A percentile compares a stretch with the other conserved stretches of the same genome.
phyloP scores from a whole-genome alignment of 1,140 invertebrate species.

The Subanguina moxae region DNA sequence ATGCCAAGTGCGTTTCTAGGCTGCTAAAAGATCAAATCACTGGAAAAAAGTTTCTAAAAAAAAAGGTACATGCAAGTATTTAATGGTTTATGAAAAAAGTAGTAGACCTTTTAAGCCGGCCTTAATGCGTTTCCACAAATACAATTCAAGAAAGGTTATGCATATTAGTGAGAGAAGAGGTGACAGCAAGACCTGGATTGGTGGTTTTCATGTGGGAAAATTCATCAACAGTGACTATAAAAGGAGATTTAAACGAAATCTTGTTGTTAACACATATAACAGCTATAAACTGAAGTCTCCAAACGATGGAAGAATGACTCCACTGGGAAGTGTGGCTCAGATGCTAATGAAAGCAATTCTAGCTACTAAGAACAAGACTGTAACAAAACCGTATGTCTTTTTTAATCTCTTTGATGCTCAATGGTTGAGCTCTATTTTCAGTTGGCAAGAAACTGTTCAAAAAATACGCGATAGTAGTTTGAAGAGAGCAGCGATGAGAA shows the following conservation, averaged over 20 bases:
- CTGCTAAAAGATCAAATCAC: conserved; percentile 19
- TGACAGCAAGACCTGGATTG: neutral
- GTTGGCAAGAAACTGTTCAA: conserved; percentile 42
- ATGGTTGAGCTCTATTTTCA: conserved; percentile 5
- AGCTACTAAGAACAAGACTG: conserved; percentile 14
- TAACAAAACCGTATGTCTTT: conserved; percentile 20
- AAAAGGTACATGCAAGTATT: neutral
- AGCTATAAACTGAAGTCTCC: conserved; percentile 12
- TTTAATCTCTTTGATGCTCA: neutral
- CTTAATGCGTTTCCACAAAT: neutral
- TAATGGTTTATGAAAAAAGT: neutral
- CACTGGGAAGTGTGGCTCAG: conserved; percentile 22
- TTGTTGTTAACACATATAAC: conserved; percentile 3
- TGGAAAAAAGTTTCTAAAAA: conserved; percentile 1
- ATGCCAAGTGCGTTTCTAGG: conserved; percentile 30
- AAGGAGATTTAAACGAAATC: neutral
- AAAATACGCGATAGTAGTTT: conserved; percentile 1
- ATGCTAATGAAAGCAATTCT: conserved; percentile 20
- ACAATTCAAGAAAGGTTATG: neutral
- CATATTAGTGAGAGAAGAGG: neutral
- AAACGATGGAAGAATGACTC: conserved; percentile 18
- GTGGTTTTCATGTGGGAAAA: neutral
- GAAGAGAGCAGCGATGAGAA: conserved; percentile 26
- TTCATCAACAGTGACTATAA: no score
- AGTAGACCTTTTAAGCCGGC: neutral